These are phyloP conservation scores for Seriola dumerili DNA, from an alignment of 2,113 vertebrate species.

Conservation along the genomic window DNA sequence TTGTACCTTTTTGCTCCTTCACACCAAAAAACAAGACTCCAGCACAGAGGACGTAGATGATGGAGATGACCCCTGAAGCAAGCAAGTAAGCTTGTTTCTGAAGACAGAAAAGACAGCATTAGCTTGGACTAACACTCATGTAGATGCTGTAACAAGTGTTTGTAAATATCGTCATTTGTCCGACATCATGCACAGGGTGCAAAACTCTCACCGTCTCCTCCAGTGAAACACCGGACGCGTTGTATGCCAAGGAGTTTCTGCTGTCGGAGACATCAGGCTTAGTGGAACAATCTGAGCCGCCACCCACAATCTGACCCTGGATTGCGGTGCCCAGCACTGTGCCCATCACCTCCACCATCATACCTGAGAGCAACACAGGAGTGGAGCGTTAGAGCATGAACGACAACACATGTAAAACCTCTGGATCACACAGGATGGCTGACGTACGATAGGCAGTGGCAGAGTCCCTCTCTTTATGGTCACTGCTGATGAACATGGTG, in stretches of 20 bases:
- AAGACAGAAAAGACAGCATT: slow-evolving; percentile 31
- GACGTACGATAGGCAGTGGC: slow-evolving; percentile 95
- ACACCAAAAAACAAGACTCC: slow-evolving; percentile 88
- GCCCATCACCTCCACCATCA: slow-evolving; percentile 95
- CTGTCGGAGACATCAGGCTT: slow-evolving; percentile 30
- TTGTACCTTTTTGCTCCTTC: slow-evolving; percentile 89
- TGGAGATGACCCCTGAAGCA: slow-evolving; percentile 90
- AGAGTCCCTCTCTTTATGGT: slow-evolving; percentile 95
- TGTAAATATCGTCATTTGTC: not conserved
- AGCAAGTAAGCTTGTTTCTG: slow-evolving; percentile 91
- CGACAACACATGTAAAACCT: not conserved
- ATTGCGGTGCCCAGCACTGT: slow-evolving; percentile 93
- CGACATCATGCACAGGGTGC: not conserved
- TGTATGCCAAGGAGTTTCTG: slow-evolving; percentile 67
- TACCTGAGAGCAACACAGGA: slow-evolving; percentile 83
- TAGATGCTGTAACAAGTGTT: not conserved
- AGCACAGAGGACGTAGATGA: slow-evolving; percentile 91
- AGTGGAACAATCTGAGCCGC: slow-evolving; percentile 81
- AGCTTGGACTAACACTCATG: not conserved
- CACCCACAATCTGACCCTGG: slow-evolving; percentile 95
- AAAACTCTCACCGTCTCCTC: slow-evolving; percentile 85
- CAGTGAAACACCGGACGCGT: slow-evolving; percentile 79
- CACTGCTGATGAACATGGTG: slow-evolving; percentile 97
- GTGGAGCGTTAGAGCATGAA: not conserved
- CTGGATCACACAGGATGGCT: not conserved